phyloP scores from a whole-genome alignment of 2,888 invertebrate genomes.

The Orthosia gracilis region DNA sequence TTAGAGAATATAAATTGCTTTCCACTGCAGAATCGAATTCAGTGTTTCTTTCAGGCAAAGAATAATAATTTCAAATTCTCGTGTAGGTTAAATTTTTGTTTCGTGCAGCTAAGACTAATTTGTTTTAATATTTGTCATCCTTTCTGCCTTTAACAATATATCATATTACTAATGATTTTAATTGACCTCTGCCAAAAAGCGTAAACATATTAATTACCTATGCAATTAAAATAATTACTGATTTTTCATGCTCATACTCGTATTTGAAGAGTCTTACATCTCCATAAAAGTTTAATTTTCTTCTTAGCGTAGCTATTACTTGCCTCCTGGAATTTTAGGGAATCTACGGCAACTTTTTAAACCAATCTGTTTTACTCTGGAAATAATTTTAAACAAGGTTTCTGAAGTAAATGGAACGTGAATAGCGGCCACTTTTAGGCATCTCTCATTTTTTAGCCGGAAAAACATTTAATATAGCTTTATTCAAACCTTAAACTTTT shows the following conservation, averaged over 20 bases:
- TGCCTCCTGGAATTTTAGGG: constrained; percentile 27
- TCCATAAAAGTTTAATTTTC: constrained; percentile 41
- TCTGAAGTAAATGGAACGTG: constrained; percentile 34
- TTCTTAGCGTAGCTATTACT: constrained; percentile 30
- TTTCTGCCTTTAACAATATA: constrained; percentile 6
- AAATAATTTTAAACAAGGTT: constrained; percentile 37
- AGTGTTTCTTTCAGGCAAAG: background rate
- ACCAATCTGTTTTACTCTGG: constrained; percentile 44
- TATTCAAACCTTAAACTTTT: constrained; percentile 21
- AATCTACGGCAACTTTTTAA: constrained; percentile 54
- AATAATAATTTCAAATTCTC: background rate
- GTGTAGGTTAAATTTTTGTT: background rate
- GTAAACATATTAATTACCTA: constrained; percentile 17
- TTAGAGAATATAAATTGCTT: constrained; percentile 4
- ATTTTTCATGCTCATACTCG: constrained; percentile 8
- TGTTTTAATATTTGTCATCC: background rate
- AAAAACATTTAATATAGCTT: constrained; percentile 33
- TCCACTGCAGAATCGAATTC: background rate
- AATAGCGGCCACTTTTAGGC: constrained; percentile 28
- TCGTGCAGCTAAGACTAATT: background rate
- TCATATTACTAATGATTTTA: constrained; percentile 12
- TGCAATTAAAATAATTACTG: constrained; percentile 21
- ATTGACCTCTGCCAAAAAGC: constrained; percentile 1
- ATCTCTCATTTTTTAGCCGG: constrained; percentile 22
- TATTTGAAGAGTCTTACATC: background rate